These are phyloP conservation scores for Littorina saxatilis DNA, from an alignment of 1,140 invertebrate genomes.

Conservation along the genomic window DNA sequence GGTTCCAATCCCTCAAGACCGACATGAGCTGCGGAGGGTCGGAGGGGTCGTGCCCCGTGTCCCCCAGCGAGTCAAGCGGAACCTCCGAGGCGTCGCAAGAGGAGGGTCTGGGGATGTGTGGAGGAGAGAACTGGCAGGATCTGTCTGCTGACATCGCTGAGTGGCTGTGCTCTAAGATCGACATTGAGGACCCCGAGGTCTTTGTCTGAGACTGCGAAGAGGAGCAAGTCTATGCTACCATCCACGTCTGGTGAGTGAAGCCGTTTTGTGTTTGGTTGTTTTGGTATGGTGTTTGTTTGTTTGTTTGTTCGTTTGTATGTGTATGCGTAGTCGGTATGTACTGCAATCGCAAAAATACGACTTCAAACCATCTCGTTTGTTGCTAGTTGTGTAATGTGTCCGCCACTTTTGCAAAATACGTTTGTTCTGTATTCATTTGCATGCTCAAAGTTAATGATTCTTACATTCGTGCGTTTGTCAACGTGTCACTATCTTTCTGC, in stretches of 20 bases:
- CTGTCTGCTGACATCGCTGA: conserved; percentile 30
- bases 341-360: too few species aligned
- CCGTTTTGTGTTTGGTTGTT: background rate
- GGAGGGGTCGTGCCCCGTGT: conserved; percentile 19
- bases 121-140: conserved; percentile 19
- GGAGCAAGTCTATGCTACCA: background rate
- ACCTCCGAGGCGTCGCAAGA: conserved; percentile 17
- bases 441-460: too few species aligned
- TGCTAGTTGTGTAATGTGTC: too few species aligned
- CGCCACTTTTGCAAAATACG: too few species aligned
- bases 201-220: background rate
- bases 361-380: too few species aligned
- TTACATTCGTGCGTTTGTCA: too few species aligned
- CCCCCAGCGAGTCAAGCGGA: conserved; percentile 31
- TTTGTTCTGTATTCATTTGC: too few species aligned
- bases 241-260: too few species aligned
- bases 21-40: conserved; percentile 1
- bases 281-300: background rate
- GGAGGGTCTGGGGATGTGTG: background rate
- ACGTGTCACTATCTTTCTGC: too few species aligned
- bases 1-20: background rate
- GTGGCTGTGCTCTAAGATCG: conserved; percentile 37
- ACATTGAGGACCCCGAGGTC: conserved; percentile 21
- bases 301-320: background rate
- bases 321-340: background rate